Evolutionary conservation across 2,888 invertebrate genomes (phyloP), one percentile per base, ranked within the genome.

Genomic region (Campopleginae sp.): DNA sequence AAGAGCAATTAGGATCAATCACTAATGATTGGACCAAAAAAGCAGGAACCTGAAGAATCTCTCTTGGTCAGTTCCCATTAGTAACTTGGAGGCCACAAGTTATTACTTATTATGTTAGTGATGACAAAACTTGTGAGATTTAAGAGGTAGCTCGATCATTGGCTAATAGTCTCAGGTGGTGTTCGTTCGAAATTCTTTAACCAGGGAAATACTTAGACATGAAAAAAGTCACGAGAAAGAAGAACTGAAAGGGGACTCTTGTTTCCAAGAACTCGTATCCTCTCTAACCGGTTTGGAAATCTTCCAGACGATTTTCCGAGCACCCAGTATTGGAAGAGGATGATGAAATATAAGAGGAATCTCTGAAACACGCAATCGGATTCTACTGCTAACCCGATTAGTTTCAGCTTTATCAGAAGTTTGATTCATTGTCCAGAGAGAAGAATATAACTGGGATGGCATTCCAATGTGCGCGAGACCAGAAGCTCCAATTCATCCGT

Each of bases 331-430:
- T 17, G 23, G 19, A 19, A 38, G 46, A 72, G n/a, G 72, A 12
- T 48, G 51, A 51, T 71, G 14, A 23, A 7, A 51, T 4, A 51
- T 19, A 5, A 33, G 31, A 71, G 71, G 33, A 31, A 51, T 51
- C 33, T 51, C n/a, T n/a, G 51, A 27, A 46, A 42, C 46, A 51
- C 12, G 31, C 48, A 71, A 31, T n/a, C 31, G 19, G 14, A 42
- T 54, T 54, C 23, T 27, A 23, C 38, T 27, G 38, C 19, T 54
- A 54, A 72, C 72, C 38, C 54, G 54, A 54, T 70, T 51, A 51
- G 7, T n/a, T 48, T n/a, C 17, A 51, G 70, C 48, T 48, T 42
- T 54, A 51, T 54, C 38, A 38, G 46, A 46, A 23, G 31, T 38
- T 72, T 38, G 19, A 7, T 54, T 38, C 42, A 54, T 72, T 54